Evolutionary conservation across 2,113 vertebrate genomes (phyloP).

Genomic region (Mystacornis crossleyi): DNA sequence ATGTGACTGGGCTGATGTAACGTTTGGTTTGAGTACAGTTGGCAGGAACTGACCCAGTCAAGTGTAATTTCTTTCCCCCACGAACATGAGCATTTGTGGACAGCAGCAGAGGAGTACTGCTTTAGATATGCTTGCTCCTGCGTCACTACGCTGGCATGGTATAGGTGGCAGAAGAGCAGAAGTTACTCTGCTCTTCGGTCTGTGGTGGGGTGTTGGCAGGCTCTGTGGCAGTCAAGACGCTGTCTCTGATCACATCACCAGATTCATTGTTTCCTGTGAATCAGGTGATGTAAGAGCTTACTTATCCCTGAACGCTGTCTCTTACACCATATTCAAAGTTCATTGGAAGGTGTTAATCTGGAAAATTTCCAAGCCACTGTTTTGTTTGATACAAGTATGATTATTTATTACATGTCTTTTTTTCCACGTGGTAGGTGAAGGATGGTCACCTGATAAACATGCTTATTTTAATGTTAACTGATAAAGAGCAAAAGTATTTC

Average conservation of each 20-base stretch:
- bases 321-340: neutral
- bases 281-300: neutral
- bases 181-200: neutral
- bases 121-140: neutral
- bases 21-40: neutral
- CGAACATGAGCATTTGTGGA: accelerated
- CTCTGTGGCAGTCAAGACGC: neutral
- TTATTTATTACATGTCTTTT: neutral
- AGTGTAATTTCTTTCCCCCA: neutral
- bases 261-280: neutral
- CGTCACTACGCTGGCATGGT: neutral
- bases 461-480: neutral
- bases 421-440: neutral
- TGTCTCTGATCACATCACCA: neutral
- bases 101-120: neutral
- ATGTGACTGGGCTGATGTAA: neutral
- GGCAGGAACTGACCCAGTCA: neutral
- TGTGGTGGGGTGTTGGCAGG: neutral
- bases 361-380: neutral
- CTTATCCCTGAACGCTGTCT: neutral
- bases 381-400: neutral
- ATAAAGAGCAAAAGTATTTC: neutral
- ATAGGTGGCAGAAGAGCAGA: neutral
- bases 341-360: neutral
- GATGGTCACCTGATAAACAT: neutral